Conservation (phyloP, 2,888 invertebrate genomes). For the Pandemis corylana region DNA sequence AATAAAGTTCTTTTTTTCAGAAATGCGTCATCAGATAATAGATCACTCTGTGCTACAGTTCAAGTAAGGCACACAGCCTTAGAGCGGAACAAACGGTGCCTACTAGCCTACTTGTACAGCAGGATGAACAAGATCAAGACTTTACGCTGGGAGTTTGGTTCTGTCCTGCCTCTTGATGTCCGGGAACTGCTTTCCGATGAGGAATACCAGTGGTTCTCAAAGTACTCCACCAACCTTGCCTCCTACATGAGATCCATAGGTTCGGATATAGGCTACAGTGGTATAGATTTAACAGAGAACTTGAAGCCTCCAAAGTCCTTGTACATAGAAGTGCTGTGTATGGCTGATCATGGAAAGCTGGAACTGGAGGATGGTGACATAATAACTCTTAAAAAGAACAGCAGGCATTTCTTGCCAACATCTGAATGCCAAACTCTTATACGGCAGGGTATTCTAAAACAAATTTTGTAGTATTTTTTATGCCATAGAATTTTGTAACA, state of each 20-base stretch:
- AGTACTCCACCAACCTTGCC: conserved; percentile 94
- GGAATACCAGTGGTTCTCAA: conserved; percentile 95
- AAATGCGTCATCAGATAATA: conserved; percentile 84
- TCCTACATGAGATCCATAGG: conserved; percentile 96
- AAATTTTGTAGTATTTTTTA: conserved; percentile 80
- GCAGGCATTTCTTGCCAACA: conserved; percentile 95
- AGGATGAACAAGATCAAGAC: conserved; percentile 92
- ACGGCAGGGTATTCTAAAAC: conserved; percentile 94
- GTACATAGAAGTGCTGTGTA: conserved; percentile 95
- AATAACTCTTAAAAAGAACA: conserved; percentile 94
- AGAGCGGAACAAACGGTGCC: conserved; percentile 95
- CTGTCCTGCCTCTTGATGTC: conserved; percentile 94
- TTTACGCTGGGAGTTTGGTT: conserved; percentile 98
- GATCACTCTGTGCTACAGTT: conserved; percentile 89
- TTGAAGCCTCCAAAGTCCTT: conserved; percentile 96
- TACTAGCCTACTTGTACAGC: conserved; percentile 93
- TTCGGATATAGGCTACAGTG: conserved; percentile 87
- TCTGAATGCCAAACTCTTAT: conserved; percentile 96
- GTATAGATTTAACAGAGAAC: conserved; percentile 94
- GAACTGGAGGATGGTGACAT: conserved; percentile 97
- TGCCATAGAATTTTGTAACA: too few relatives aligned
- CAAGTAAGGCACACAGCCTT: conserved; percentile 94
- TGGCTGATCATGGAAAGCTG: conserved; percentile 96
- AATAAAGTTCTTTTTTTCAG: conserved; percentile 55
- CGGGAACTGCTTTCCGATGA: conserved; percentile 91